Base-by-base conservation (phyloP, 92 coral and sea anemone species). In the Nematostella vectensis region DNA sequence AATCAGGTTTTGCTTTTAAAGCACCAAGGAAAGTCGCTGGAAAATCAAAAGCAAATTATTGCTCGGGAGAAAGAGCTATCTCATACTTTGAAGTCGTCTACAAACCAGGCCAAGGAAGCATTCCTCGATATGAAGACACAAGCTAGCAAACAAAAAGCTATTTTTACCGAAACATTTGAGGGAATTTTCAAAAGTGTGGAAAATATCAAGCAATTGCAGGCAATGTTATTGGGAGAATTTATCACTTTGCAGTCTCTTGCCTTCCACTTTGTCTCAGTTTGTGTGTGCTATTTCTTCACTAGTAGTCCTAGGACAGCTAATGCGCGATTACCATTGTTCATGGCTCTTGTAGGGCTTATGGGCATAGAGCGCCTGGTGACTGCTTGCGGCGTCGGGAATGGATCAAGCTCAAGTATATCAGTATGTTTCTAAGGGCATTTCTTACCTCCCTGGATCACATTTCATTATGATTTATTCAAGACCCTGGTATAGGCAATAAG, bases 191-290 rank as follows among this genome's bases (percentile, higher is more conserved):
- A 82, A 57, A 83, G 89, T 26, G 91, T 93, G 13, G 99, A 93
- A 68, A 72, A 66, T 21, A 80, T 93, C 55, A 75, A 78, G 57
- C 80, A 85, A 22, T 81, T 93, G 0, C 99, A 93, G 61, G 73
- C 99, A 1, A 86, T 93, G 99, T 69, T 93, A 47, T 66, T 93
- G 59, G 99, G 99, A 33, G 99, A 93, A 66, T 93, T 93, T 38
- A 93, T 93, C 61, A 85, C 88, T 22, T 64, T 93, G 40, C 99
- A 93, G 62, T 86, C 99, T 19, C 76, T 93, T 17, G 96, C 96
- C 27, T 93, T 93, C 55, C 87, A 93, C 45, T 72, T 93, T 29
- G 88, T 84, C 3, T 83, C 99, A 0, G 72, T 82, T 0, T 78
- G 89, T 59, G 83, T 79, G 8, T 86, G 96, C 45, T 93, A 93